Percentiles rank a stretch among this genome's conserved stretches.
Evolutionary conservation across 2,797 vertebrate genomes (phyloP).

Genomic region (Notamacropus eugenii): DNA sequence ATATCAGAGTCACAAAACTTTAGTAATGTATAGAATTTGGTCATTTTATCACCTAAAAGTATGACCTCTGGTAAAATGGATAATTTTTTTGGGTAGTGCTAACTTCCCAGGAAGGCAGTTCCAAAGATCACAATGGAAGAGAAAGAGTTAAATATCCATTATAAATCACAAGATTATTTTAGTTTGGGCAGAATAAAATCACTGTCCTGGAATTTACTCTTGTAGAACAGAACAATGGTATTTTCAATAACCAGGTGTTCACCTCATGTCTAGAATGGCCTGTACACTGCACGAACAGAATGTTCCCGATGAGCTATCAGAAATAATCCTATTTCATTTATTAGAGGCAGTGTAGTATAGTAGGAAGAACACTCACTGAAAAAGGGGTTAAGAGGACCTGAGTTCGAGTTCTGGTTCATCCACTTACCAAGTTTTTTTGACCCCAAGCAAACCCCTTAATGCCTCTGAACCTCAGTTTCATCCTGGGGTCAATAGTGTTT

Average conservation of each 20-base stretch:
- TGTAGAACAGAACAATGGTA: not conserved
- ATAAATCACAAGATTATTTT: not conserved
- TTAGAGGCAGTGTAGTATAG: not conserved
- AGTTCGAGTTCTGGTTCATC: not conserved
- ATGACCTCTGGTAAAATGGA: not conserved
- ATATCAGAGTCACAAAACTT: not conserved
- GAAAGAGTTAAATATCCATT: not conserved
- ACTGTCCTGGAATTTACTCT: not conserved
- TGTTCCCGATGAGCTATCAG: not conserved
- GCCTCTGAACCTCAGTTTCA: not conserved
- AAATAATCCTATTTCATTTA: not conserved
- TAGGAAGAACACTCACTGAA: not conserved
- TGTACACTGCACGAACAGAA: not conserved
- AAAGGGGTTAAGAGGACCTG: not conserved
- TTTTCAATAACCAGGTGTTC: not conserved
- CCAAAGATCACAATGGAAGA: not conserved
- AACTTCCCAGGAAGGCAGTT: not conserved
- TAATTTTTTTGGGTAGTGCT: not conserved
- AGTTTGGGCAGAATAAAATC: constrained; percentile 4
- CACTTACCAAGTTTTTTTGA: not conserved
- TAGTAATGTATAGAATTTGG: not conserved
- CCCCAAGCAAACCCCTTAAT: not conserved
- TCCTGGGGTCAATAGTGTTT: not conserved
- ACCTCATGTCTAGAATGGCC: not conserved
- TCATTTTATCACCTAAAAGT: not conserved